phyloP scores from a whole-genome alignment of 37 sponge, comb jelly and placozoan species.

The Tethya wilhelma region DNA sequence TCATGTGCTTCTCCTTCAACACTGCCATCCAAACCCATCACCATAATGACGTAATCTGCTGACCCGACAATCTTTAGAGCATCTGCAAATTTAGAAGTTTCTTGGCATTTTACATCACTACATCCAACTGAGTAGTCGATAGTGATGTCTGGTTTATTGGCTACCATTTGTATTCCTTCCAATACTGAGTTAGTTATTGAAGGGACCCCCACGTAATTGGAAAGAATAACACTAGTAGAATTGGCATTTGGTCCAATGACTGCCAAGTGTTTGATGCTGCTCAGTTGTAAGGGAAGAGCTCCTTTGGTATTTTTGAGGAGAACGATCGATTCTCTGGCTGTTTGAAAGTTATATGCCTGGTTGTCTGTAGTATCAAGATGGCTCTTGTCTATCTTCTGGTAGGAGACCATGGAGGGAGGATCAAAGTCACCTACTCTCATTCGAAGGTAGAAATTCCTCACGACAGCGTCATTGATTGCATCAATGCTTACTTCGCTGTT shows the following conservation, averaged over 20 bases:
- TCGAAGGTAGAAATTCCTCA: slow-evolving; percentile 52
- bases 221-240: slow-evolving; percentile 26
- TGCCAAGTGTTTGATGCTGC: slow-evolving; percentile 19
- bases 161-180: slow-evolving; percentile 44
- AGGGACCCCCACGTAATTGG: slow-evolving; percentile 70
- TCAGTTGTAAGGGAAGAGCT: too few species aligned
- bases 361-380: slow-evolving; percentile 46
- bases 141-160: background rate
- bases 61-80: slow-evolving; percentile 23
- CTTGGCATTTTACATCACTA: slow-evolving; percentile 9
- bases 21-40: slow-evolving; percentile 56
- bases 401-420: slow-evolving; percentile 47
- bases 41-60: slow-evolving; percentile 67
- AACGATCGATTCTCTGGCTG: too few species aligned
- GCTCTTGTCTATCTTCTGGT: too few species aligned
- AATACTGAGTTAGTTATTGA: slow-evolving; percentile 16
- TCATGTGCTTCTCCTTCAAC: slow-evolving; percentile 71
- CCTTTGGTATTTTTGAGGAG: too few species aligned
- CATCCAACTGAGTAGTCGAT: slow-evolving; percentile 47
- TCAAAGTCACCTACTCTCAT: slow-evolving; percentile 73
- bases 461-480: slow-evolving; percentile 38
- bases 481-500: slow-evolving; percentile 11
- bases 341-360: slow-evolving; percentile 42
- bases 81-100: slow-evolving; percentile 22
- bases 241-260: slow-evolving; percentile 72